Conservation (phyloP, 2,113 vertebrate species). For the Hippocampus comes region DNA sequence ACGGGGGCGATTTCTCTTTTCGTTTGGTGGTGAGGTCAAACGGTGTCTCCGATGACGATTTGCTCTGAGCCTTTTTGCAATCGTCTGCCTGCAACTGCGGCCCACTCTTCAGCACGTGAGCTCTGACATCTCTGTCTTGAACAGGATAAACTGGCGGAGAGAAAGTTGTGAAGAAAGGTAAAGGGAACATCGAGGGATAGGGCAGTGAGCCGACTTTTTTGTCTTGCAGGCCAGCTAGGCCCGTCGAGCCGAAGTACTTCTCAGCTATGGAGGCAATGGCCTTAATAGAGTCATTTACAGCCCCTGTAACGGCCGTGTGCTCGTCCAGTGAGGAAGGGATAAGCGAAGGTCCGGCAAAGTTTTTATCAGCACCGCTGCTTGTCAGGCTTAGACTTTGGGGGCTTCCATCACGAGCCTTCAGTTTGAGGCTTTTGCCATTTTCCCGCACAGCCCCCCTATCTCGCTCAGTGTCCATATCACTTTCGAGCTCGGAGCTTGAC, state of each 20-base stretch:
- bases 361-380: slow-evolving; percentile 80
- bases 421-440: slow-evolving; percentile 92
- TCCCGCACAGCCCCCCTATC: slow-evolving; percentile 89
- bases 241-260: slow-evolving; percentile 98
- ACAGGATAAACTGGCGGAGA: slow-evolving; percentile 96
- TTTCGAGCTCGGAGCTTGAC: slow-evolving; percentile 96
- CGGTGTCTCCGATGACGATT: slow-evolving; percentile 83
- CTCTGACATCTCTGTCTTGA: slow-evolving; percentile 89
- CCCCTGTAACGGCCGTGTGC: slow-evolving; percentile 94
- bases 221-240: slow-evolving; percentile 92
- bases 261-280: slow-evolving; percentile 99
- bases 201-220: slow-evolving; percentile 92
- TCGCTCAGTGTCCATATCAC: slow-evolving; percentile 96
- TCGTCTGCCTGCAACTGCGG: slow-evolving; percentile 82
- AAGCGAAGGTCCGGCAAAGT: slow-evolving; percentile 85
- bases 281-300: slow-evolving; percentile 99
- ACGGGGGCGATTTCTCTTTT: slow-evolving; percentile 82
- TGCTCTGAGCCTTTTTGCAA: slow-evolving; percentile 84
- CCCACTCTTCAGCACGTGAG: slow-evolving; percentile 84
- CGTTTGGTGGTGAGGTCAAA: slow-evolving; percentile 97
- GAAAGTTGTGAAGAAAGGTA: slow-evolving; percentile 97
- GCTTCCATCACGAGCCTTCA: slow-evolving; percentile 79
- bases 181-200: slow-evolving; percentile 97
- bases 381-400: slow-evolving; percentile 83
- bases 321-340: slow-evolving; percentile 90